Base-by-base conservation (phyloP, 1,140 invertebrate species). In the Apocrypta bakeri region DNA sequence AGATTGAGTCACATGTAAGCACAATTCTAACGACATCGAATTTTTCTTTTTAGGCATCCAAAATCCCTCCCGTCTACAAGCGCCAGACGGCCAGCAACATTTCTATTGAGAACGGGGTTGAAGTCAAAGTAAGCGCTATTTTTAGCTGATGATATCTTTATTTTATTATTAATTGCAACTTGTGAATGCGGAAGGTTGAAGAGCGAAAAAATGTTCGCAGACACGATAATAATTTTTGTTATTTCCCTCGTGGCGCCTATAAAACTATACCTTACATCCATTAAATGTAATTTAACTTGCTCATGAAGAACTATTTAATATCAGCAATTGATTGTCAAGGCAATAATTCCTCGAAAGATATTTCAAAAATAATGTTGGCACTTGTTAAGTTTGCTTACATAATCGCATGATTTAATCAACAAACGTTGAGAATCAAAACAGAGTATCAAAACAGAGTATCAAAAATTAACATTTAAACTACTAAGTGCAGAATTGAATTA, bases 81-180 rank as follows among this genome's bases (percentile, higher is more conserved):
- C 87, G 88, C 86, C 86, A 87, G 89, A 91, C 89, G 89, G 87
- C 90, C 87, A 92, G 88, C 91, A 92, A 90, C 90, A 92, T 92
- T 92, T 89, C 90, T 87, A 86, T 89, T 89, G 90, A 90, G 85
- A 85, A 89, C 89, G 88, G 86, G 88, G 89, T 88, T 78, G 86
- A 88, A 85, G 80, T 85, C 84, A 89, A 87, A 84, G 91, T 92
- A 84, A 89, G 90, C 87, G 81, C 6, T 69, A 11, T 74, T 79
- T 84, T 56, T 21, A 7, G 4, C 14, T 21, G 17, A 6, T 17
- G 21, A 21, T 17, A 21, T 56, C 33, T 37, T 21, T n/a, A 21
- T 21, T 56, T 21, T 6, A 21, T 21, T 21, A 56, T 56, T n/a
- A n/a, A n/a, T 21, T 56, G 48, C 48, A 56, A 56, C 21, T 56